phyloP scores from a whole-genome alignment of 1,140 invertebrate species.

The Matsumurasca onukii region DNA sequence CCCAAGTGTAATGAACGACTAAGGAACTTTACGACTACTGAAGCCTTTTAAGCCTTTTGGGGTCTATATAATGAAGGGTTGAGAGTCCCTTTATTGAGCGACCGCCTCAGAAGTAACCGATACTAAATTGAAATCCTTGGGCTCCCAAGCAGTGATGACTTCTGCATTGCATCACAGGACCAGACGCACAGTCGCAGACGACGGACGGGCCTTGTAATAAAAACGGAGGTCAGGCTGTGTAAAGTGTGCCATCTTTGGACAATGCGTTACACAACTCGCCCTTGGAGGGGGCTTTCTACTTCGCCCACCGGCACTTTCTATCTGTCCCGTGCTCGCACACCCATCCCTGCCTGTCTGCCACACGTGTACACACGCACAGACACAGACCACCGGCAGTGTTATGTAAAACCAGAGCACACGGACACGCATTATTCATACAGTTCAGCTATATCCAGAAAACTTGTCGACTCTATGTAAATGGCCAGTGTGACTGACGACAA shows the following conservation, averaged over 20 bases:
- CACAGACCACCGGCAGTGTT: not conserved
- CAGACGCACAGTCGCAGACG: no score
- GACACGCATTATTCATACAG: not conserved
- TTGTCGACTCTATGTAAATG: not conserved
- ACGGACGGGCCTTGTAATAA: slow-evolving; percentile 1
- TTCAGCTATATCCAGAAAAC: not conserved
- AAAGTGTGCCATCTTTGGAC: slow-evolving; percentile 17
- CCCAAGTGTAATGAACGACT: no score
- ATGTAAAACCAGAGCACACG: not conserved
- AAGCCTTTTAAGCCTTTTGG: no score
- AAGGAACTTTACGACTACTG: no score
- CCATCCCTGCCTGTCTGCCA: not conserved
- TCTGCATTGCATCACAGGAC: no score
- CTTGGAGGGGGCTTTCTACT: slow-evolving; percentile 12
- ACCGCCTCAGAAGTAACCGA: no score
- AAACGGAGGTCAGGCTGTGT: slow-evolving; percentile 5
- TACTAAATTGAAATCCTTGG: no score
- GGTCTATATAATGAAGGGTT: no score
- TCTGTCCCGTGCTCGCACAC: not conserved
- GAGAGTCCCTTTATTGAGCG: no score
- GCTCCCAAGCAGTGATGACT: no score
- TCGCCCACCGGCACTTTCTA: slow-evolving; percentile 15
- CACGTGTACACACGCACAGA: not conserved
- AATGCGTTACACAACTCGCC: slow-evolving; percentile 4
- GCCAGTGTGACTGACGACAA: no score